Base-by-base conservation (phyloP, 2,888 invertebrate genomes). In the Harpalus rubripes region DNA sequence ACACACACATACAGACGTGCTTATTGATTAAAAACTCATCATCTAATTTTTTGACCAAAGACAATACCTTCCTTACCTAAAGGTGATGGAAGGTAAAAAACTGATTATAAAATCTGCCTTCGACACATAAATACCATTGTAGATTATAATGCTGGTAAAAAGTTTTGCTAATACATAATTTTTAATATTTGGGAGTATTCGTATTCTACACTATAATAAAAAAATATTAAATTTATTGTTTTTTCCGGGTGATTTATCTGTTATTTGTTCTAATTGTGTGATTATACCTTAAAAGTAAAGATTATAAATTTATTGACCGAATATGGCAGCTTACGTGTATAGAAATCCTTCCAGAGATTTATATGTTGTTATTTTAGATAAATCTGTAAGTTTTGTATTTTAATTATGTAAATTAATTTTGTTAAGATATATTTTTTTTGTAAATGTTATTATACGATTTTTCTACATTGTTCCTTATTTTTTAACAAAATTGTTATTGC, bases 191-290 rank as follows among this genome's bases (percentile, higher is more conserved):
- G n/a, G n/a, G n/a, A n/a, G n/a, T n/a, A n/a, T n/a, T n/a, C n/a
- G n/a, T n/a, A n/a, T n/a, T n/a, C n/a, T n/a, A n/a, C 6, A 32
- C 32, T 32, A 4, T 22, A 22, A 22, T n/a, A 22, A 22, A 22
- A 22, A 22, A 1, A 22, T 22, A 22, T 22, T 22, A 22, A 22
- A 22, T 1, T 32, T 32, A 32, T 32, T 32, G 1, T 32, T 22
- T 22, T 22, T 22, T 22, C 3, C 22, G 22, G 12, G 18, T 32
- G 39, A 32, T 39, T 39, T 68, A 68, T 68, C 1, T 68, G 32
- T n/a, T 39, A n/a, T 68, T 68, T 68, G 68, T 68, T 68, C 39
- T 39, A 68, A n/a, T 65, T 65, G 32, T 39, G 39, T 8, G n/a
- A 32, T n/a, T 22, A 22, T 63, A 12, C 22, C 7, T 63, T 63